Evolutionary conservation across 1,140 invertebrate genomes (phyloP), one percentile per base, ranked within the genome.

Genomic region (Pinna nobilis): DNA sequence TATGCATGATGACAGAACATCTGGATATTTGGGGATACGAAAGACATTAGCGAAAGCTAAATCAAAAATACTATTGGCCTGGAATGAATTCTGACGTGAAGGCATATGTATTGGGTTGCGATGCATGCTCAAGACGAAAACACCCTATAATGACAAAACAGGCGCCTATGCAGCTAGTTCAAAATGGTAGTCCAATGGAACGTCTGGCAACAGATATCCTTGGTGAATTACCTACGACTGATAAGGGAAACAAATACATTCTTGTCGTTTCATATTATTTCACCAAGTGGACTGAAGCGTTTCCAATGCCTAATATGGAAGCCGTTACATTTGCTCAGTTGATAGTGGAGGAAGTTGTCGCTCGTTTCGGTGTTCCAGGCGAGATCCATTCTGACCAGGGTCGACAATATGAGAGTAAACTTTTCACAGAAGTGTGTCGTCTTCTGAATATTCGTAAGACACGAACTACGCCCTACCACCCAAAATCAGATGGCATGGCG

Each of bases 161-260:
- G 30, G 47, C 67, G 0, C 67, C 74, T 18, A 51, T 70, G 32
- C 39, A 66, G 33, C 50, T 51, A 4, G 11, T 47, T 15, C 11
- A 60, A 9, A 33, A 67, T 5, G 35, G 63, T 18, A 3, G 15
- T 1, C 70, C 75, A 0, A 30, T 77, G 2, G 69, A 67, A 44
- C 13, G 47, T 11, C 73, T 73, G 4, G 70, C 70, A 5, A 59
- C 67, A 15, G 70, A 77, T 37, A 79, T 79, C 20, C 28, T 76
- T 20, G 70, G 61, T 13, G 39, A 35, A 32, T 30, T 71, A 0
- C 47, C 53, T 25, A 18, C 39, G 15, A 64, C 59, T 1, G 39
- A 70, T 11, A 55, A 33, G 32, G 59, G 76, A 0, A 87, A 84
- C 51, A 55, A 61, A 15, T 81, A 79, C 55, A 63, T 86, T 13